Evolutionary conservation across 2,888 invertebrate species (phyloP), one percentile per base, ranked within the genome.

Genomic region (Bursaphelenchus okinawaensis): DNA sequence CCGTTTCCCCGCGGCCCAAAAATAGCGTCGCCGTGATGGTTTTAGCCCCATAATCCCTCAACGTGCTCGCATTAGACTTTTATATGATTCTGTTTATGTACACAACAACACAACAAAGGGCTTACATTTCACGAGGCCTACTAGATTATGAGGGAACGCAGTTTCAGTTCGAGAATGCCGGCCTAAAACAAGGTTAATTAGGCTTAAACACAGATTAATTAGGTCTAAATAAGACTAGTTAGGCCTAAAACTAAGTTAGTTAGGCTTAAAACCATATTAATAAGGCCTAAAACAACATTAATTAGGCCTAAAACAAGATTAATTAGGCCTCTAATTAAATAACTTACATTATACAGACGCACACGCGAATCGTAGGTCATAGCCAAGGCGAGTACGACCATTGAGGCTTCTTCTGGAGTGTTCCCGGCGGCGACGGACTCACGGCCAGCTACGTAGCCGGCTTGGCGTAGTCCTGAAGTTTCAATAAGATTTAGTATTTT

Each of bases 351-450:
- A 54, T 65, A 70, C 12, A 70, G 62, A 7, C 60, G 61, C 16
- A 62, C 70, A 27, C 56, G 57, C 9, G 54, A 19, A 50, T 70
- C 68, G 12, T 60, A 56, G 24, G 69, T 29, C 22, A 73, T 27
- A 7, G 64, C 64, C 27, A 70, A 52, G 23, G 73, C 70, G 9
- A 70, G 51, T 4, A 70, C 22, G 8, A 68, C 69, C 28, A 70
- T 22, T 6, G 70, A 63, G 0, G 70, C 63, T 27, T 70, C 70
- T 22, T 71, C 71, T 12, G 71, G 62, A 7, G 29, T 69, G n/a
- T 68, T 70, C 12, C 72, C 70, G 20, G 56, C 52, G 28, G 40
- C 73, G n/a, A 70, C 60, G 16, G 72, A 69, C 52, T 63, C 62
- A 7, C 60, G 58, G 22, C 59, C 62, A 19, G 58, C 70, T 4